Evolutionary conservation across 2,888 invertebrate genomes (phyloP), one percentile per base, ranked within the genome.

Genomic region (Pachliopta kotzebuea): DNA sequence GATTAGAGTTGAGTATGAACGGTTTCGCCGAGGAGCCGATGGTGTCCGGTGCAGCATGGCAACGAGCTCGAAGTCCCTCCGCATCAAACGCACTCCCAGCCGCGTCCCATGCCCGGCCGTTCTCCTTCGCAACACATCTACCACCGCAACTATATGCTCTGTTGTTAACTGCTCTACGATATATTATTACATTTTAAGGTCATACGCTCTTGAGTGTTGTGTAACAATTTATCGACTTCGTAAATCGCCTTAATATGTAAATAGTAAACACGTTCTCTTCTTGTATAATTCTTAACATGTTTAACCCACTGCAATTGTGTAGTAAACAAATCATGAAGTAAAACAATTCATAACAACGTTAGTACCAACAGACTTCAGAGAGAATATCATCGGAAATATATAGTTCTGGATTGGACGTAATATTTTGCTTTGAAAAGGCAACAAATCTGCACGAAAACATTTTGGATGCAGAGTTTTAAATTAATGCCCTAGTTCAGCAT

Each of bases 21-120:
- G 88, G 88, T 0, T 86, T 79, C 59, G 87, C 87, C 0, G 90
- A 90, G 61, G 90, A 88, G 72, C 90, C 90, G 7, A 85, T 89
- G 88, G 90, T 90, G 21, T 91, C 90, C 0, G 90, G 90, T 0
- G 91, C 91, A 6, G 89, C 90, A 23, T 89, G 90, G 90, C 90
- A 89, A 74, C 83, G 87, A n/a, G 83, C 88, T 6, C 79, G 87
- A 65, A 81, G 77, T 71, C 68, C 76, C 0, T 80, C 79, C 0
- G 72, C 81, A 0, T 71, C 74, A 17, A 79, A 79, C 2, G 77
- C 79, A 6, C 80, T 77, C 2, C 84, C 87, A 0, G 86, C 88
- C 0, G 80, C 88, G 0, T 88, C 90, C 0, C 84, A 87, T 67
- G 87, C 88, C 0, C 86, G 82, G 58, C 85, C 86, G 17, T 89